Evolutionary conservation across 2,888 invertebrate genomes (phyloP).

Genomic region (Sisyra nigra): DNA sequence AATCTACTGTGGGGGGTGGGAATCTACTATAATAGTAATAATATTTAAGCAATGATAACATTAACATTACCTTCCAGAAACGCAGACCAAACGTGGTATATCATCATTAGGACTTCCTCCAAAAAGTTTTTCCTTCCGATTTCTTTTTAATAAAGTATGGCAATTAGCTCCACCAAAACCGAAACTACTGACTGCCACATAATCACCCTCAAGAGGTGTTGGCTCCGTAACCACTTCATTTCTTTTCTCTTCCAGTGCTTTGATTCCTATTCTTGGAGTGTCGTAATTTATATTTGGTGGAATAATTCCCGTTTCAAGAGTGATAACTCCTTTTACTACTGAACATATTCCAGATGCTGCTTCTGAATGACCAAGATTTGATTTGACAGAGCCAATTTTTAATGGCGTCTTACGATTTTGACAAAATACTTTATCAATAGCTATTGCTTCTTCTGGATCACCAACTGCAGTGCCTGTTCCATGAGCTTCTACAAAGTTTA

Average conservation of each 20-base stretch:
- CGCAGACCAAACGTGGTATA: too few species aligned
- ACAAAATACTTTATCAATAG: slow-evolving; percentile 67
- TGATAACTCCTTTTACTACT: slow-evolving; percentile 51
- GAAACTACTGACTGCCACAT: slow-evolving; percentile 77
- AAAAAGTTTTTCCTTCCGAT: slow-evolving; percentile 42
- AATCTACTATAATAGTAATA: too few species aligned
- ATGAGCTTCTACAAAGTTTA: slow-evolving; percentile 78
- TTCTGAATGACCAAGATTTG: slow-evolving; percentile 88
- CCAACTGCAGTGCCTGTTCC: slow-evolving; percentile 67
- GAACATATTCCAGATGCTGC: slow-evolving; percentile 72
- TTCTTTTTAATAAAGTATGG: slow-evolving; percentile 47
- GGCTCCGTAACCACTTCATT: slow-evolving; percentile 57
- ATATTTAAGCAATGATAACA: too few species aligned
- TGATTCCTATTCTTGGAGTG: slow-evolving; percentile 32
- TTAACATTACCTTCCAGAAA: slow-evolving; percentile 37
- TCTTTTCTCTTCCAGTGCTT: slow-evolving; percentile 41
- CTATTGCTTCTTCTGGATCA: too few species aligned
- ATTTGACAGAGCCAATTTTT: slow-evolving; percentile 80
- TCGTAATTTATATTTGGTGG: slow-evolving; percentile 76
- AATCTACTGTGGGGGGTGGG: too few species aligned
- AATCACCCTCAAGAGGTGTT: slow-evolving; percentile 52
- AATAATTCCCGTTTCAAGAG: slow-evolving; percentile 63
- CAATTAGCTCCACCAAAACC: slow-evolving; percentile 88
- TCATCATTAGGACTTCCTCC: slow-evolving; percentile 43
- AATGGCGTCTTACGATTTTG: slow-evolving; percentile 58